phyloP scores from a whole-genome alignment of 2,888 invertebrate genomes.

The Agonum fuliginosum region DNA sequence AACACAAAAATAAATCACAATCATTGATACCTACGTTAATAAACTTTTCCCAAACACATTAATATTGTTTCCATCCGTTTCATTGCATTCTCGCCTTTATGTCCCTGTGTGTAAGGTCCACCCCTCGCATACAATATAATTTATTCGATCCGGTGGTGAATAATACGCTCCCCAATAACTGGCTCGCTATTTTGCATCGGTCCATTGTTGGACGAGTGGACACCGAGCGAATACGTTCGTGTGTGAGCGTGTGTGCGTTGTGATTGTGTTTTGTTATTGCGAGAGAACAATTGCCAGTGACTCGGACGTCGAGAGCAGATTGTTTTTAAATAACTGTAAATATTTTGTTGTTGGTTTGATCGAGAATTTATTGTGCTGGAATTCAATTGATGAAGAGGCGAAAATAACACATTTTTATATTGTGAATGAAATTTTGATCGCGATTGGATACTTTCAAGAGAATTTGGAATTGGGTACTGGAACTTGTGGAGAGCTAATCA shows the following conservation, averaged over 20 bases:
- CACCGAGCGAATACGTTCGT: not conserved
- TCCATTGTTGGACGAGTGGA: conserved; percentile 34
- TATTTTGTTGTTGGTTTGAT: conserved; percentile 31
- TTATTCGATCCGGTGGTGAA: conserved; percentile 73
- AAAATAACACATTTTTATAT: conserved; percentile 36
- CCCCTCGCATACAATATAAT: conserved; percentile 69
- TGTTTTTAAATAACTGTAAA: conserved; percentile 56
- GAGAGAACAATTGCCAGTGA: conserved; percentile 44
- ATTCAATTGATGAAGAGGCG: not conserved
- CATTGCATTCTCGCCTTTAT: not conserved
- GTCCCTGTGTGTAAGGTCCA: not conserved
- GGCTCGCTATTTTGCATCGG: conserved; percentile 68
- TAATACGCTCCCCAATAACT: conserved; percentile 72
- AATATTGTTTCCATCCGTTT: conserved; percentile 32
- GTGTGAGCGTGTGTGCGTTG: not conserved
- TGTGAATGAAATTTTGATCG: not conserved
- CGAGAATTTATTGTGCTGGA: conserved; percentile 27
- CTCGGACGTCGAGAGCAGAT: conserved; percentile 26
- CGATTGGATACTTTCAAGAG: not conserved
- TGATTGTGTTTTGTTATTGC: conserved; percentile 38
- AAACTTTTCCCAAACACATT: conserved; percentile 37
- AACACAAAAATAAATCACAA: conserved; percentile 35
- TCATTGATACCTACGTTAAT: conserved; percentile 37
- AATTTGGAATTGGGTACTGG: no score
- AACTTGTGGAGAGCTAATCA: no score